phyloP scores from a whole-genome alignment of 2,113 vertebrate species.

The Danio rerio region DNA sequence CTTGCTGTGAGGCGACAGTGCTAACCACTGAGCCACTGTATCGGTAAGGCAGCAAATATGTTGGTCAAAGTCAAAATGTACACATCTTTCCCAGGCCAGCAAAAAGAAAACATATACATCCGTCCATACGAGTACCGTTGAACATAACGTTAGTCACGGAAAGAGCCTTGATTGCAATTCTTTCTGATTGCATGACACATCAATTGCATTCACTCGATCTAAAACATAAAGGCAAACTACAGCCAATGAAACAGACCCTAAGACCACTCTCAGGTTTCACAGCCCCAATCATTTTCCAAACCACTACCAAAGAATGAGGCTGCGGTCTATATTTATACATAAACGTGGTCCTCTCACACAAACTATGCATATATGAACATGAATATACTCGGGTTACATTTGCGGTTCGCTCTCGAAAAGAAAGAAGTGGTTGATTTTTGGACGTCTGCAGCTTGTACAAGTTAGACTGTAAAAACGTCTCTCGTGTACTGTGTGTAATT shows the following conservation, averaged over 20 bases:
- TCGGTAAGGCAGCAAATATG: too few species aligned
- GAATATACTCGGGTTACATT: constrained; percentile 3
- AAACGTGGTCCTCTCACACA: neutral
- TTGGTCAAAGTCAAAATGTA: neutral
- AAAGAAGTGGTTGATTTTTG: neutral
- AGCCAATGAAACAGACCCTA: neutral
- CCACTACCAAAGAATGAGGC: neutral
- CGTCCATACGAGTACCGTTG: neutral
- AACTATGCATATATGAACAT: constrained; percentile 8
- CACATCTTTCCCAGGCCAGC: neutral
- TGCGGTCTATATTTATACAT: constrained; percentile 18
- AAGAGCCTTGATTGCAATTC: constrained; percentile 1
- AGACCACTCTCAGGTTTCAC: neutral
- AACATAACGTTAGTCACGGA: constrained; percentile 2
- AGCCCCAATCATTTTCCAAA: neutral
- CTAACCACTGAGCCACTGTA: too few species aligned
- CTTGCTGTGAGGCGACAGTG: too few species aligned
- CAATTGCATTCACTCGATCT: neutral
- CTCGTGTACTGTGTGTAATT: neutral
- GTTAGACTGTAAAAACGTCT: neutral
- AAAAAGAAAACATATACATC: neutral
- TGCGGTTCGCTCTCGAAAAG: neutral
- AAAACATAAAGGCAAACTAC: neutral
- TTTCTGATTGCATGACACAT: neutral
- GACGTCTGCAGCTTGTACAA: constrained; percentile 12